Base-by-base conservation (phyloP, 2,797 vertebrate species). In the Sternarchorhynchus goeldii region DNA sequence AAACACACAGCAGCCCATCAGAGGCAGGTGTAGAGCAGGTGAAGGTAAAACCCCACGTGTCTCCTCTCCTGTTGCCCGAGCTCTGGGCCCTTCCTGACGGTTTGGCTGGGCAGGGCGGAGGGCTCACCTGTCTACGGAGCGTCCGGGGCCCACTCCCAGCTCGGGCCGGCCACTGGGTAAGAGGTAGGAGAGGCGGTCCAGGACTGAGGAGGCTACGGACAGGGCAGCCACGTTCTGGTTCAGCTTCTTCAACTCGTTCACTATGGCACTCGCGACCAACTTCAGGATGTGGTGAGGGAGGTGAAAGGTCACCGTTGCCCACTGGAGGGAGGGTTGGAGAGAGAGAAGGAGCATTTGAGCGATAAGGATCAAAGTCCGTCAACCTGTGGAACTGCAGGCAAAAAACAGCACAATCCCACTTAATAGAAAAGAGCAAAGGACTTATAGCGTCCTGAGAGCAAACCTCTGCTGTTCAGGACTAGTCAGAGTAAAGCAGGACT, bases 151-250 rank as follows among this genome's bases (percentile, higher is more conserved):
- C 77, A 98, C 96, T 60, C 98, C 97, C 7, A 99, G 95, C 88
- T 99, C 98, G 55, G 96, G 96, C 77, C 97, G 94, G 66, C 95
- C 96, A 29, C 96, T 99, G 81, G 96, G 95, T 91, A 99, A 94
- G 94, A 99, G 96, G 96, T 99, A 99, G 94, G 97, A 98, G 87
- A 99, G 95, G 90, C 98, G 94, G 94, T 99, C 97, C 97, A 99
- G 96, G 91, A 99, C 94, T 89, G 97, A 98, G 89, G 98, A 99
- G 57, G 97, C 97, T 89, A 99, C 98, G 87, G 98, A 96, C 92
- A 99, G 94, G 92, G 98, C 98, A 90, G 97, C 96, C 86, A 98
- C 92, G 91, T 99, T 99, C 93, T 98, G 97, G 94, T 98, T 99
- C 89, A 98, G 95, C 93, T 99, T 99, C 94, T 98, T 99, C 88